Evolutionary conservation across 2,797 vertebrate genomes (phyloP).

Genomic region (Enteromius treurensis): DNA sequence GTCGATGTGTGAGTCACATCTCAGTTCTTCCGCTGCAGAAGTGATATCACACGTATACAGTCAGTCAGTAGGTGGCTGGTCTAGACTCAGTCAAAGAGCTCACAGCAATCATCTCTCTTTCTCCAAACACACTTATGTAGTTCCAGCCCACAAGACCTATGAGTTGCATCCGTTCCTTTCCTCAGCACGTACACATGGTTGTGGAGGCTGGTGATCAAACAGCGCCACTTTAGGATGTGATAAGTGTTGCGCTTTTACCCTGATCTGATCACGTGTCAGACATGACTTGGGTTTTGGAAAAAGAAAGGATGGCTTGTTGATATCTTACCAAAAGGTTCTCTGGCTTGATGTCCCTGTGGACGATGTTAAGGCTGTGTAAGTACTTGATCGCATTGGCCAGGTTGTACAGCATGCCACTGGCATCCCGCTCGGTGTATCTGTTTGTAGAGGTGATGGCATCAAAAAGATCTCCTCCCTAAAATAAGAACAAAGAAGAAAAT

Average conservation of each 20-base stretch:
- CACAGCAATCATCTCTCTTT: slow-evolving; percentile 30
- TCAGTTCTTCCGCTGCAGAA: slow-evolving; percentile 50
- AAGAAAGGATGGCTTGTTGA: not conserved
- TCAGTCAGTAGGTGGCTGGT: slow-evolving; percentile 36
- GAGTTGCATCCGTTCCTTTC: slow-evolving; percentile 23
- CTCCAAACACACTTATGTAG: slow-evolving; percentile 22
- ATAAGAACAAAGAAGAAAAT: slow-evolving; percentile 15
- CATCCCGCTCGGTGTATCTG: slow-evolving; percentile 95
- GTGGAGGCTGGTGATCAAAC: slow-evolving; percentile 26
- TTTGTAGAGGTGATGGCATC: slow-evolving; percentile 96
- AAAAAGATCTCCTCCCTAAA: slow-evolving; percentile 96
- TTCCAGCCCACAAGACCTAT: slow-evolving; percentile 37
- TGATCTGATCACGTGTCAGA: not conserved
- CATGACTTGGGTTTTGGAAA: slow-evolving; percentile 7
- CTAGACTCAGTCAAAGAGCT: slow-evolving; percentile 41
- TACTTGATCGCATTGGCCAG: slow-evolving; percentile 97
- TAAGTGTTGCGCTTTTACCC: not conserved
- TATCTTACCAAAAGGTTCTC: slow-evolving; percentile 94
- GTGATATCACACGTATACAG: slow-evolving; percentile 47
- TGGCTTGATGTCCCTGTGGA: slow-evolving; percentile 97
- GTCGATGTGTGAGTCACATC: slow-evolving; percentile 54
- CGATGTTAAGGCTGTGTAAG: slow-evolving; percentile 96
- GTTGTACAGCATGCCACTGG: slow-evolving; percentile 97
- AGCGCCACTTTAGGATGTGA: slow-evolving; percentile 17
- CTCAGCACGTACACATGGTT: slow-evolving; percentile 16